phyloP scores from a whole-genome alignment of 2,797 vertebrate species.

The Gila robusta region DNA sequence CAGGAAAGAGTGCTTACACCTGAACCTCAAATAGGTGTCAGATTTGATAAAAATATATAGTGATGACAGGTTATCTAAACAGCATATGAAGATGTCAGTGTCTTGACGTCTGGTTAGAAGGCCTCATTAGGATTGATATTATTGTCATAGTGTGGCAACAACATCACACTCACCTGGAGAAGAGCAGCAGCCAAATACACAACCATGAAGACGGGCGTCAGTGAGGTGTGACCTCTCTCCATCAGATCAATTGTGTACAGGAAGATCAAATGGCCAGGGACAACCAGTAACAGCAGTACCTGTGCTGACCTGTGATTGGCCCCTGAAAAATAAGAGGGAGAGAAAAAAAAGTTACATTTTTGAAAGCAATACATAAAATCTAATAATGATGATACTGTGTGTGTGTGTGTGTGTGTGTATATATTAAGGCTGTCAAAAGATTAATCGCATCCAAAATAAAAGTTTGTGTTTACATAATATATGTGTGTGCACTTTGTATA shows the following conservation, averaged over 20 bases:
- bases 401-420: too few relatives aligned
- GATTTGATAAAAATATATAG: slow-evolving; percentile 10
- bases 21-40: slow-evolving; percentile 25
- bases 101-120: neutral
- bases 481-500: too few relatives aligned
- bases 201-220: slow-evolving; percentile 89
- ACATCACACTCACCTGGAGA: slow-evolving; percentile 86
- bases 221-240: slow-evolving; percentile 94
- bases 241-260: slow-evolving; percentile 94
- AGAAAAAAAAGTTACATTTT: neutral
- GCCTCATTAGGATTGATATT: neutral
- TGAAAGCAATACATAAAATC: neutral
- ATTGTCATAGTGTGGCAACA: neutral
- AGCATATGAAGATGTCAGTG: neutral
- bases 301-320: slow-evolving; percentile 95
- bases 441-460: too few relatives aligned
- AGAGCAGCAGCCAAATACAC: slow-evolving; percentile 92
- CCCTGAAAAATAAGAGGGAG: slow-evolving; percentile 71
- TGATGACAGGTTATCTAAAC: slow-evolving; percentile 20
- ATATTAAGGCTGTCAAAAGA: too few relatives aligned
- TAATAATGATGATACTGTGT: neutral
- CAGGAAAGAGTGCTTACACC: slow-evolving; percentile 3
- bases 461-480: too few relatives aligned
- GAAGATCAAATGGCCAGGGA: slow-evolving; percentile 94
- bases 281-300: slow-evolving; percentile 89